Evolutionary conservation across 2,888 invertebrate genomes (phyloP), one percentile per base, ranked within the genome.

Genomic region (Seira sanloemensis): DNA sequence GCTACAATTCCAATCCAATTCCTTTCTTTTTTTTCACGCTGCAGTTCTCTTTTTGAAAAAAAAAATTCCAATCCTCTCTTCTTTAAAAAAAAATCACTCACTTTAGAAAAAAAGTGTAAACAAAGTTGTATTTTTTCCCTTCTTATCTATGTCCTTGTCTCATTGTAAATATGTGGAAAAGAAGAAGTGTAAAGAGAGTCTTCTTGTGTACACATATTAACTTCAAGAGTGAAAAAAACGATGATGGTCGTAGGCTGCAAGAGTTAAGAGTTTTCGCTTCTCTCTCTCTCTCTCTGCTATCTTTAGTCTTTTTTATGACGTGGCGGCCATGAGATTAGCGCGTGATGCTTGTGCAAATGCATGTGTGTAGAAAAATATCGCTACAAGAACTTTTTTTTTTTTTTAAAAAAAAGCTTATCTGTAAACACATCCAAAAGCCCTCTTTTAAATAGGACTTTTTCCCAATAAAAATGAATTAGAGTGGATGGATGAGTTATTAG

Each of bases 91-190:
- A 7, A 50, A 1, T 18, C 12, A 7, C 12, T 2, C 50, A 50
- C 50, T 50, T 50, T n/a, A 50, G n/a, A 50, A 50, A 7, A 50
- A 50, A 50, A 50, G 50, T 50, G 50, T 50, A 50, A 50, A 50
- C 50, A 50, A 50, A 50, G 50, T 50, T 50, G 50, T 50, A 50
- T 50, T 50, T 50, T 50, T 50, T 50, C 50, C n/a, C 16, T n/a
- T 50, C 50, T 50, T 50, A 50, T 50, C 50, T 50, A 50, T 50
- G 50, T 50, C 50, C 50, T 50, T 50, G 50, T 12, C 50, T 50
- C 50, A 50, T 50, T 50, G 50, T 50, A 50, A 50, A 50, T 50
- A 50, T 50, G 16, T 12, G 50, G 50, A 50, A 50, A 50, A 16
- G 16, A 50, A 50, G 16, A 50, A 50, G 5, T 50, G 50, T 37